Conservation (phyloP, 2,888 invertebrate genomes). For the Cerceris rybyensis region DNA sequence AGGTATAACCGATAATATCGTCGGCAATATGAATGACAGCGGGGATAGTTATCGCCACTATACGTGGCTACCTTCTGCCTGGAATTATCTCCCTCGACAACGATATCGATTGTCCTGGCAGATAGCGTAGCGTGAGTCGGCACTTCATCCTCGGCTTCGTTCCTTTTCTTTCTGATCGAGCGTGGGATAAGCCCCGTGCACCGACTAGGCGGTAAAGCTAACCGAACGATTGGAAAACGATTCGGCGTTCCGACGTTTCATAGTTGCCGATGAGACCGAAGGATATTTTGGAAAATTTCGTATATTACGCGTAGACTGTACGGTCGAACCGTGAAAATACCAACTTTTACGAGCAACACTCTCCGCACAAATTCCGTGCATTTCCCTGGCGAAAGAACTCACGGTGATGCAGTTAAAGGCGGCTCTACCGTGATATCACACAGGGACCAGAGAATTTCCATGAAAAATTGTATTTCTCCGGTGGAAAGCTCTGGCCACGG, state of each 20-base stretch:
- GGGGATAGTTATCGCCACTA: slow-evolving; percentile 61
- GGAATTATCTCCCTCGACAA: slow-evolving; percentile 67
- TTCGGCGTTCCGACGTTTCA: background rate
- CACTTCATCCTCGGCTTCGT: slow-evolving; percentile 63
- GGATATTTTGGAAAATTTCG: background rate
- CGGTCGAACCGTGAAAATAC: background rate
- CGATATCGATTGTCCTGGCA: slow-evolving; percentile 66
- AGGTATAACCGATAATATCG: slow-evolving; percentile 60
- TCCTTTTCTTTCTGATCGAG: slow-evolving; percentile 59
- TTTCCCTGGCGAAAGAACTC: too few relatives aligned
- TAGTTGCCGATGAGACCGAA: too few relatives aligned
- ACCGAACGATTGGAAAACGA: slow-evolving; percentile 19
- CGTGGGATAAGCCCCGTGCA: slow-evolving; percentile 50
- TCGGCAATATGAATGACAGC: slow-evolving; percentile 55
- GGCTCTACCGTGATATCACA: background rate
- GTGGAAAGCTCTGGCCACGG: background rate
- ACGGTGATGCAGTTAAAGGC: background rate
- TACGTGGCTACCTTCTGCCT: slow-evolving; percentile 58
- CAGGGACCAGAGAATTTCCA: background rate
- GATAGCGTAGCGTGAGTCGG: slow-evolving; percentile 64
- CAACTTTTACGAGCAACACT: too few relatives aligned
- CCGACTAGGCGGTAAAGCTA: slow-evolving; percentile 25
- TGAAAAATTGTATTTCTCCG: background rate
- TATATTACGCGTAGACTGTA: background rate
- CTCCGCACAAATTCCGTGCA: too few relatives aligned